Evolutionary conservation across 2,113 vertebrate genomes (phyloP), one percentile per base, ranked within the genome.

Genomic region (Podarcis raffonei): DNA sequence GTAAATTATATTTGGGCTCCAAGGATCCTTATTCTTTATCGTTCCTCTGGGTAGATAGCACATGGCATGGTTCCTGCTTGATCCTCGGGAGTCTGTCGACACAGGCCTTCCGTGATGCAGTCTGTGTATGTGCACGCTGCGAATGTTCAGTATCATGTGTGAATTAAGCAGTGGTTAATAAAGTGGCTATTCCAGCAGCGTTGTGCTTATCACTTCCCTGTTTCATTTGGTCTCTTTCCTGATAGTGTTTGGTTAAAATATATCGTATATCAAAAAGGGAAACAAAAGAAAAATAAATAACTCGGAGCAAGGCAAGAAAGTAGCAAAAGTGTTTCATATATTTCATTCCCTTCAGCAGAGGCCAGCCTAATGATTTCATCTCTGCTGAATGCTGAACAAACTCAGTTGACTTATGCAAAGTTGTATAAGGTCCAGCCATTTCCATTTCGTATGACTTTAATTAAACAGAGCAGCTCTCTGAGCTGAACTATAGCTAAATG

Each of bases 321-420:
- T 62, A 78, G 65, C 22, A 39, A 69, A 68, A 53, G 30, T 66
- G 37, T 15, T 53, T 83, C 9, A 2, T 0, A 2, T 18, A 66
- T 66, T 89, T 81, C 65, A 66, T 32, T 66, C 0, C 0, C 42
- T 87, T 27, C 66, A 75, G 68, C 30, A 79, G 35, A 89, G 65
- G 87, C 82, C 81, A 59, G 13, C 18, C 79, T 89, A 87, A 89
- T 82, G 66, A 88, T 75, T 89, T 93, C 15, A 83, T 88, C 81
- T 87, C 81, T 80, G 0, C 42, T 76, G 59, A 87, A 84, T 79
- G 89, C 81, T 71, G 80, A 81, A 84, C 83, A 72, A 37, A 85
- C 48, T 59, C 86, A 66, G 4, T 72, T 83, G 65, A 39, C 65
- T 90, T 88, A 69, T 25, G 65, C 1, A 53, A 39, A 85, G 48